Base-by-base conservation (phyloP, 1,140 invertebrate genomes). In the Phenacoccus solenopsis region DNA sequence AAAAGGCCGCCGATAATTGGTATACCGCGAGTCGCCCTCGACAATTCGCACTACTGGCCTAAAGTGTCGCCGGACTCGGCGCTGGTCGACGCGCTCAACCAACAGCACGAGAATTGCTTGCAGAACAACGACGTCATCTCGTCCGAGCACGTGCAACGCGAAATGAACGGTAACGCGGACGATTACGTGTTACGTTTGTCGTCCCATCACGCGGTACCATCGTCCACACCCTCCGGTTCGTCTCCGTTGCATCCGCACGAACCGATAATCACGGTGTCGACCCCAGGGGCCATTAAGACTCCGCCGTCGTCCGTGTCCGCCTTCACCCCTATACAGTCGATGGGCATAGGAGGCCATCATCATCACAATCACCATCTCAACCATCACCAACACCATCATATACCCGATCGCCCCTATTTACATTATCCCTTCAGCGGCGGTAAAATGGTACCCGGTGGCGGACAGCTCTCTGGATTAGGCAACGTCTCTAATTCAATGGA, bases 321-420 rank as follows among this genome's bases (percentile, higher is more conserved):
- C 56, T 96, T 95, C 79, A 90, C 93, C 22, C 88, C 93, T 12
- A 90, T 95, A 77, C 90, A 93, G 76, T 87, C 90, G 28, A 88
- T 89, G 82, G 84, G 86, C 24, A 87, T 90, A 67, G 86, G 89
- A 75, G 76, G 88, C 68, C 86, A 89, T 75, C 84, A 87, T 27
- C 72, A 73, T 78, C 81, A 82, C 75, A 80, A 81, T 70, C 78
- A 80, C 9, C 74, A 76, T 35, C 78, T 78, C 73, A 80, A 87
- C 75, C 86, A 87, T 74, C 85, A 88, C 25, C 83, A 89, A 73
- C 85, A 88, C 1, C 81, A 90, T 75, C 59, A 64, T 24, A 25
- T 64, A 5, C 87, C 88, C 9, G 73, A 80, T 69, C 97, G 96
- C 82, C 82, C 85, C 28, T 97, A 97, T 81, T 94, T 97, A 76